Base-by-base conservation (phyloP, 2,888 invertebrate genomes). In the Tenthredo notha region DNA sequence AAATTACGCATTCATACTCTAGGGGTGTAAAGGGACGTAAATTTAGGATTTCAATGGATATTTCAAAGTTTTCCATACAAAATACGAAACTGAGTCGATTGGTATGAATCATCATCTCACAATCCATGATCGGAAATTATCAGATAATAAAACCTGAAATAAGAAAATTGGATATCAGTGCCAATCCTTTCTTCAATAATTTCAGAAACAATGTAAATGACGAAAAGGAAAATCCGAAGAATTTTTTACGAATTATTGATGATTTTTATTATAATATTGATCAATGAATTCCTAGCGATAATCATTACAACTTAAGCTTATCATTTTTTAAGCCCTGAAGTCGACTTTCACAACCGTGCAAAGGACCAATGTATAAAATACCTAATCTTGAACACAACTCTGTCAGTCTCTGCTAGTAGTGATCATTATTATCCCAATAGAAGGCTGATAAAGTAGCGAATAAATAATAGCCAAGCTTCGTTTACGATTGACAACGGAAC, bases 11-110 rank as follows among this genome's bases (percentile, higher is more conserved):
- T 50, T 50, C 18, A 18, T 50, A 18, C 50, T 12, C 12, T 10
- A 43, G 7, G 40, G 40, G 9, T 9, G 9, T 40, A 40, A 18
- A 18, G 50, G 50, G 18, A 50, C 18, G 50, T 50, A n/a, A n/a
- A 50, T 50, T 18, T 4, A 5, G n/a, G 84, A 77, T 86, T 85
- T 86, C 43, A 2, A 43, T 43, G 0, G 43, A 43, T 12, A 43
- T 43, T 43, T 43, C 12, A 43, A 43, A 43, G 84, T 58, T 85
- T 72, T 77, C 77, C 84, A 87, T 86, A 87, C 86, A 87, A 89
- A 88, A 87, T 86, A 86, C 86, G 86, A 87, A 88, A 87, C 78
- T 80, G 37, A 29, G 84, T 21, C 61, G n/a, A 25, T 10, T 4
- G 10, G 61, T 25, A 10, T 7, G n/a, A 58, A 2, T 7, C 21